Evolutionary conservation across 2,113 vertebrate genomes (phyloP).

Genomic region (Dasypus novemcinctus): DNA sequence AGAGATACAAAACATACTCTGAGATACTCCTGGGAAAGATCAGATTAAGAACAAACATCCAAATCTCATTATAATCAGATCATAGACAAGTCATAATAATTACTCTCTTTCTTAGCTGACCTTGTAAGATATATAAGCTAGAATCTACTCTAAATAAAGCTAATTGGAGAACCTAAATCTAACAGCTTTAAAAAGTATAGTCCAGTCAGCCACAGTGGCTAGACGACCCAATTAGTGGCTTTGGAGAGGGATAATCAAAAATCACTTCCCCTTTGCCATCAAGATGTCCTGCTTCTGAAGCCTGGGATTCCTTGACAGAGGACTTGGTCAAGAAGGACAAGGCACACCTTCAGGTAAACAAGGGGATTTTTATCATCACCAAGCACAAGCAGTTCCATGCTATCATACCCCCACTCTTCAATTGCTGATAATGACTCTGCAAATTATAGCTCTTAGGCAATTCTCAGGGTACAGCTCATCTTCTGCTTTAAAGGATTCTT

Average conservation of each 20-base stretch:
- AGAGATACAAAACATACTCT: slow-evolving; percentile 14
- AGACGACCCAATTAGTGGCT: slow-evolving; percentile 47
- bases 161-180: slow-evolving; percentile 51
- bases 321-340: not conserved
- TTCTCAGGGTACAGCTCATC: slow-evolving; percentile 66
- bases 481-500: slow-evolving; percentile 59
- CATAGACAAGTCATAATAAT: slow-evolving; percentile 78
- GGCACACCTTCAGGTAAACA: slow-evolving; percentile 40
- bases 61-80: slow-evolving; percentile 63
- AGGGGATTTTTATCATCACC: slow-evolving; percentile 33
- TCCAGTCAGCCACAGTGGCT: slow-evolving; percentile 13
- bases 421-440: slow-evolving; percentile 55
- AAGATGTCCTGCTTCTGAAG: not conserved
- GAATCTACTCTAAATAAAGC: slow-evolving; percentile 68
- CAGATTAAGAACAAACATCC: slow-evolving; percentile 64
- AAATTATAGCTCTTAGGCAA: slow-evolving; percentile 68
- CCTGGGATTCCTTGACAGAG: not conserved
- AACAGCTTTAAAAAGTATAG: not conserved
- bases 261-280: slow-evolving; percentile 22
- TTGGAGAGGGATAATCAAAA: slow-evolving; percentile 44
- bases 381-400: not conserved
- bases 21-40: slow-evolving; percentile 24
- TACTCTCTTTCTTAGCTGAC: slow-evolving; percentile 52
- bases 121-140: slow-evolving; percentile 63
- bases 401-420: slow-evolving; percentile 46